phyloP scores from a whole-genome alignment of 2,888 invertebrate species.

The Lypha dubia region DNA sequence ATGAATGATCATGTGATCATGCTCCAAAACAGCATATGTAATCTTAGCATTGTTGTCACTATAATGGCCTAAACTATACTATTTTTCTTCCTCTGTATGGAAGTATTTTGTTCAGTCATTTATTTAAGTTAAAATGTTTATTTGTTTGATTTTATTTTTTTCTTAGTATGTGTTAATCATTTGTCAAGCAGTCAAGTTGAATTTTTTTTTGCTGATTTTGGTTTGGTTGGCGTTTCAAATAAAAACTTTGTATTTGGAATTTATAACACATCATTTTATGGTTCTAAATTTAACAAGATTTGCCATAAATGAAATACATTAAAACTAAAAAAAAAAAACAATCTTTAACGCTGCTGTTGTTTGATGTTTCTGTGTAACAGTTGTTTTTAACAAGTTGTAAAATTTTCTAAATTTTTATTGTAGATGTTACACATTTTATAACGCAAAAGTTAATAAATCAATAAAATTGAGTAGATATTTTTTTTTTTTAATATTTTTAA shows the following conservation, averaged over 20 bases:
- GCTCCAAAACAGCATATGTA: too few species aligned
- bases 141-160: slow-evolving; percentile 4
- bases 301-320: slow-evolving; percentile 57
- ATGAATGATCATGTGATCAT: too few species aligned
- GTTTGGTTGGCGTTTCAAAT: slow-evolving; percentile 54
- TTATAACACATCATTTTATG: slow-evolving; percentile 61
- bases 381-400: slow-evolving; percentile 65
- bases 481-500: neutral
- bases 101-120: slow-evolving; percentile 27
- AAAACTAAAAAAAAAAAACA: slow-evolving; percentile 38
- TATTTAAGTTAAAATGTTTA: neutral
- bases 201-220: slow-evolving; percentile 10
- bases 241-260: neutral
- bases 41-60: too few species aligned
- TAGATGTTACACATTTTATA: slow-evolving; percentile 45
- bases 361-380: slow-evolving; percentile 59
- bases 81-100: slow-evolving; percentile 3
- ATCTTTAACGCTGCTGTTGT: slow-evolving; percentile 43
- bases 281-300: slow-evolving; percentile 64
- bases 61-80: neutral
- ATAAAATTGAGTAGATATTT: slow-evolving; percentile 17
- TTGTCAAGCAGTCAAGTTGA: slow-evolving; percentile 64
- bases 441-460: slow-evolving; percentile 41
- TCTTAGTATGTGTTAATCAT: slow-evolving; percentile 67
- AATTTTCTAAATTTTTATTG: slow-evolving; percentile 52